Evolutionary conservation across 2,888 invertebrate species (phyloP).

Genomic region (Merodon equestris): DNA sequence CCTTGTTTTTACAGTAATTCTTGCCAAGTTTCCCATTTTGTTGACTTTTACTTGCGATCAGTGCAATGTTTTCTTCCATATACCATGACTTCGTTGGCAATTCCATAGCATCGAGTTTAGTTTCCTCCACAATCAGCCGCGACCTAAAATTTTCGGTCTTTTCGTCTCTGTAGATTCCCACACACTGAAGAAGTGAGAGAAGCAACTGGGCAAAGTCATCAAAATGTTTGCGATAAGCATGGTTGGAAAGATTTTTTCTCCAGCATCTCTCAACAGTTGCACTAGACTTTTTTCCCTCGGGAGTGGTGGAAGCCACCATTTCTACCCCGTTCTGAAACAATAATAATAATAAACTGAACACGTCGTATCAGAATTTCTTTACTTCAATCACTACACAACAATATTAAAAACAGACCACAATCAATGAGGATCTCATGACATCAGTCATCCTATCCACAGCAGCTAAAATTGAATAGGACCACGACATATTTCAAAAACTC

Average conservation of each 20-base stretch:
- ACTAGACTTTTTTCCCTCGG: constrained; percentile 18
- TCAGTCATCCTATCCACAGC: too few relatives aligned
- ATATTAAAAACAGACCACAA: too few relatives aligned
- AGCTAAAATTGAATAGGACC: too few relatives aligned
- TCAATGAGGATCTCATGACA: too few relatives aligned
- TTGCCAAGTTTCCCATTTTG: not conserved
- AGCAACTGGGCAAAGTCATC: constrained; percentile 21
- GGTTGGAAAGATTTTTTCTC: constrained; percentile 30
- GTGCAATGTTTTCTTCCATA: constrained; percentile 6
- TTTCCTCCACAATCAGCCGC: too few relatives aligned
- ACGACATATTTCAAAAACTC: too few relatives aligned
- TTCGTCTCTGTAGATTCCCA: constrained; percentile 22
- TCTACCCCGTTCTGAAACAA: too few relatives aligned
- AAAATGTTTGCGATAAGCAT: constrained; percentile 65
- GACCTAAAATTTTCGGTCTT: not conserved
- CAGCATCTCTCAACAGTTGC: constrained; percentile 21
- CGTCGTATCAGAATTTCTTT: too few relatives aligned
- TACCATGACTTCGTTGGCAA: not conserved
- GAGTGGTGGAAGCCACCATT: too few relatives aligned
- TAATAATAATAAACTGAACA: too few relatives aligned
- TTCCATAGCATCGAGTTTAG: too few relatives aligned
- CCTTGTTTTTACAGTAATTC: not conserved
- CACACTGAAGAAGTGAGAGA: constrained; percentile 17
- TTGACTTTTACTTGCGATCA: constrained; percentile 2
- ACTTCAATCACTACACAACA: too few relatives aligned